Evolutionary conservation across 2,797 vertebrate species (phyloP).

Genomic region (Esox lucius): DNA sequence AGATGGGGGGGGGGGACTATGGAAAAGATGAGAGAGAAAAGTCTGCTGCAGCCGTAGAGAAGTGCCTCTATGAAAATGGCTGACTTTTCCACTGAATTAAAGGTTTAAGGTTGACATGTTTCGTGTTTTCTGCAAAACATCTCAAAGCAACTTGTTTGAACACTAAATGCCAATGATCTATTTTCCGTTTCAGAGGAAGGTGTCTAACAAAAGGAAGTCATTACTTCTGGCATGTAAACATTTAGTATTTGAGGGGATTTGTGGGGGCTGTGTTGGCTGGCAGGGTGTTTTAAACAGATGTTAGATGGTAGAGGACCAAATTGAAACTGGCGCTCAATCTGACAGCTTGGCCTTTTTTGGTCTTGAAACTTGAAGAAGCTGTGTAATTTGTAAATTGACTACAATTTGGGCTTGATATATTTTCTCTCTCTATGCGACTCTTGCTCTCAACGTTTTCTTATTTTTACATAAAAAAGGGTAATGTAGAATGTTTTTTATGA

Average conservation of each 20-base stretch:
- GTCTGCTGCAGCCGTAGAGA: not conserved
- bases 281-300: constrained; percentile 54
- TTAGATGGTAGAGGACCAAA: constrained; percentile 57
- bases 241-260: constrained; percentile 53
- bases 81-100: not conserved
- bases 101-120: not conserved
- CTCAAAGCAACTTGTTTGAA: not conserved
- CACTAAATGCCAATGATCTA: not conserved
- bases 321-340: constrained; percentile 60
- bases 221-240: constrained; percentile 48
- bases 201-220: constrained; percentile 35
- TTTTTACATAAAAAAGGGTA: constrained; percentile 30
- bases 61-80: not conserved
- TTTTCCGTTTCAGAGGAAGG: constrained; percentile 26
- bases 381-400: constrained; percentile 37
- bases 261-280: constrained; percentile 47
- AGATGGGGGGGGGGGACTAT: constrained; percentile 6
- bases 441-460: constrained; percentile 31
- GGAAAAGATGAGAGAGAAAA: not conserved
- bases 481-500: not conserved
- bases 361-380: constrained; percentile 42
- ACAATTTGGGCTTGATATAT: constrained; percentile 51
- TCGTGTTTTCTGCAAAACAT: not conserved
- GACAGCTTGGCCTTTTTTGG: constrained; percentile 58
- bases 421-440: constrained; percentile 38